These are phyloP conservation scores for Bradysia coprophila DNA, from an alignment of 1,140 invertebrate species.

Conservation along the genomic window DNA sequence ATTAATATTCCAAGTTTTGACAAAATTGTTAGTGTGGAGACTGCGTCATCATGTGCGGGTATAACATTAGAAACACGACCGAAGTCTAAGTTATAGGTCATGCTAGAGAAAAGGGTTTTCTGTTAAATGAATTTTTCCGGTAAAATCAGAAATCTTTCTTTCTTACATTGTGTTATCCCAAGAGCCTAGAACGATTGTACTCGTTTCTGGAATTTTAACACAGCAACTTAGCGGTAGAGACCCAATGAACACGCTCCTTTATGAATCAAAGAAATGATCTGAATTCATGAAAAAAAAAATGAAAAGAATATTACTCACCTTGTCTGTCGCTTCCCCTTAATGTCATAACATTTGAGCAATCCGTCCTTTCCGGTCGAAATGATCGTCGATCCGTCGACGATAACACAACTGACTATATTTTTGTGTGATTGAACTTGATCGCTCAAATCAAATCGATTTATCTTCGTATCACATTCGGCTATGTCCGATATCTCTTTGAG, in stretches of 20 bases:
- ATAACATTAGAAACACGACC: constrained; percentile 49
- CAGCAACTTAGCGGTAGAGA: constrained; percentile 55
- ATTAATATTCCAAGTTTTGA: constrained; percentile 33
- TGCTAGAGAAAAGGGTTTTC: constrained; percentile 27
- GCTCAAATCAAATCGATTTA: neutral
- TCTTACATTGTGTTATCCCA: constrained; percentile 71
- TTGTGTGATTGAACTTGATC: constrained; percentile 27
- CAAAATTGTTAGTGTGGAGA: constrained; percentile 39
- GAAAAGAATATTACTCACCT: constrained; percentile 2
- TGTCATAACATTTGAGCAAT: constrained; percentile 54
- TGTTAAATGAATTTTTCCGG: constrained; percentile 3
- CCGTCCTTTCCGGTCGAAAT: constrained; percentile 53
- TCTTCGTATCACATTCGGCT: constrained; percentile 5
- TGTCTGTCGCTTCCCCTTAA: constrained; percentile 40
- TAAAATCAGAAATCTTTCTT: neutral
- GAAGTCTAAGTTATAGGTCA: constrained; percentile 67
- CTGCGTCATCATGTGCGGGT: constrained; percentile 61
- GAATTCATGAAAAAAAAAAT: neutral
- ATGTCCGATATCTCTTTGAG: neutral
- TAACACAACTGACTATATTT: constrained; percentile 32
- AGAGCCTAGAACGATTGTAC: constrained; percentile 50
- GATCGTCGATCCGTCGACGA: constrained; percentile 31
- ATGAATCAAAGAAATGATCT: neutral
- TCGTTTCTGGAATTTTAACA: constrained; percentile 40
- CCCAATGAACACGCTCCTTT: constrained; percentile 46